Conservation (phyloP, 2,797 vertebrate genomes). For the Pitangus sulphuratus region DNA sequence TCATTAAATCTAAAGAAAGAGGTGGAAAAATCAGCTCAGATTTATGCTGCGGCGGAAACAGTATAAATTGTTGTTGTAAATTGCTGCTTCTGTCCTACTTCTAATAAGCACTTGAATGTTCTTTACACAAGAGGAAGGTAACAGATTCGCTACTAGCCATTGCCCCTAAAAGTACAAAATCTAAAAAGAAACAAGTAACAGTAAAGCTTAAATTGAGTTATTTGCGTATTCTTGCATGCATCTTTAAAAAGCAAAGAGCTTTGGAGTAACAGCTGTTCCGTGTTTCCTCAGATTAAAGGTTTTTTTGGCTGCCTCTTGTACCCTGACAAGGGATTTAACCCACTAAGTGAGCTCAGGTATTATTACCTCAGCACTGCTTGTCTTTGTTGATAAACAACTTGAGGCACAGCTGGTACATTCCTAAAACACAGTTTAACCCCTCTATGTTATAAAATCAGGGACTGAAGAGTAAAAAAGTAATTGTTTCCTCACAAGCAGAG, state of each 20-base stretch:
- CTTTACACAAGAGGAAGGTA: background rate
- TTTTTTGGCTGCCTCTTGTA: background rate
- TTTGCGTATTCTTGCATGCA: background rate
- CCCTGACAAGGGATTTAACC: background rate
- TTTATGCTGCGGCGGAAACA: background rate
- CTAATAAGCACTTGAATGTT: background rate
- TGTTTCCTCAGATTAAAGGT: background rate
- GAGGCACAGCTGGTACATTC: background rate
- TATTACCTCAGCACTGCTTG: background rate
- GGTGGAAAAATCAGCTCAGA: background rate
- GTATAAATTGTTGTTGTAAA: background rate
- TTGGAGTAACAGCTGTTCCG: background rate
- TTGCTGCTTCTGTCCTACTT: background rate
- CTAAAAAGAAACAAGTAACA: background rate
- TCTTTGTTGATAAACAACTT: background rate
- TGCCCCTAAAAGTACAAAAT: background rate
- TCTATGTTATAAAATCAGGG: background rate
- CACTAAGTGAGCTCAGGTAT: background rate
- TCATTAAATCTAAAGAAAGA: background rate
- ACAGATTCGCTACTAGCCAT: background rate
- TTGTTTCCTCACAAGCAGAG: background rate
- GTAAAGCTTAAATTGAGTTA: background rate
- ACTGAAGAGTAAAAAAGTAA: background rate
- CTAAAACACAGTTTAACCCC: background rate
- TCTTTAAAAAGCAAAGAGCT: background rate